Evolutionary conservation across 2,888 invertebrate species (phyloP).

Genomic region (Lasioglossum oenotherae): DNA sequence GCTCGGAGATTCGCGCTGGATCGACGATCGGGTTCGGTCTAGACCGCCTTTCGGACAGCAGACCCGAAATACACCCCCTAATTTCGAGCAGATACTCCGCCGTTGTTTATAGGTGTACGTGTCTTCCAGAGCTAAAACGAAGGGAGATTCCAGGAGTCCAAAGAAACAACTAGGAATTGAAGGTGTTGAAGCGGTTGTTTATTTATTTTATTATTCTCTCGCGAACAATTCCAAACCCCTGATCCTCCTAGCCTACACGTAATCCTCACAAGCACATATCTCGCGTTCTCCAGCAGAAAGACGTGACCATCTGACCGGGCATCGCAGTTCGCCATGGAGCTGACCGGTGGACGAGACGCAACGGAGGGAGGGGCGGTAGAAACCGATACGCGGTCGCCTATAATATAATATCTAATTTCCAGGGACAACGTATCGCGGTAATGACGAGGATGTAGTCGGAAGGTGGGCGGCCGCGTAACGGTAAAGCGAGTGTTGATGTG

Average conservation of each 20-base stretch:
- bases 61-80: background rate
- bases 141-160: background rate
- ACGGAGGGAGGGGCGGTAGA: background rate
- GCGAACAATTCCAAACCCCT: background rate
- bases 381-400: slow-evolving; percentile 55
- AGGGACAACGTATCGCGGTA: slow-evolving; percentile 67
- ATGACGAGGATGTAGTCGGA: slow-evolving; percentile 62
- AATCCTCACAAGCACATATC: background rate
- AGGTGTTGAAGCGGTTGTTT: background rate
- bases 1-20: slow-evolving; percentile 36
- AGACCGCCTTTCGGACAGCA: background rate
- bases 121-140: background rate
- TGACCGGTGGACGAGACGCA: background rate
- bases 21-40: slow-evolving; percentile 5
- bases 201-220: background rate
- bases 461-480: slow-evolving; percentile 67
- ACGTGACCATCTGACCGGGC: background rate
- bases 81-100: background rate
- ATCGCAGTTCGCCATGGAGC: background rate
- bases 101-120: background rate
- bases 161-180: background rate
- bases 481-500: slow-evolving; percentile 62
- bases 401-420: slow-evolving; percentile 67
- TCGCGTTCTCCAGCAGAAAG: background rate
- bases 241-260: background rate